phyloP scores from a whole-genome alignment of 1,140 invertebrate species.

The Orius insidiosus region DNA sequence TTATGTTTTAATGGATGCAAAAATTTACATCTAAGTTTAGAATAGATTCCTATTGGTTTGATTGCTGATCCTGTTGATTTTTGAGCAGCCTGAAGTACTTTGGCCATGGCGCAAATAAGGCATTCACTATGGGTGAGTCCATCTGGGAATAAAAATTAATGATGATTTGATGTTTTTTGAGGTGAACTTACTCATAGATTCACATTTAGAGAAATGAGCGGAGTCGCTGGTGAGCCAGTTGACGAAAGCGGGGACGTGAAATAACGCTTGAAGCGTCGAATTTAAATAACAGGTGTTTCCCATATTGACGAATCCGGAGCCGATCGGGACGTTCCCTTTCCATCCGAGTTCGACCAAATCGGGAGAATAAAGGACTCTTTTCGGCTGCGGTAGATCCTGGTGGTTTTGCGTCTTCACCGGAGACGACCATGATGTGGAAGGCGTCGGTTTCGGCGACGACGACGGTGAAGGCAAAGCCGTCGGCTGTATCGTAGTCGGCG shows the following conservation, averaged over 20 bases:
- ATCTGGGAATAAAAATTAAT: constrained; percentile 25
- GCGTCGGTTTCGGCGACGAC: background rate
- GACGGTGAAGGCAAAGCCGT: constrained; percentile 7
- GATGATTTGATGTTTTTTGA: background rate
- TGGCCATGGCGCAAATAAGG: constrained; percentile 68
- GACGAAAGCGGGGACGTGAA: constrained; percentile 72
- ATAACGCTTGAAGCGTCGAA: constrained; percentile 68
- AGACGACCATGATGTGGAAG: constrained; percentile 1
- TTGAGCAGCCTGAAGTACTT: constrained; percentile 50
- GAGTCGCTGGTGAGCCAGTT: constrained; percentile 69
- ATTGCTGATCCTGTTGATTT: constrained; percentile 45
- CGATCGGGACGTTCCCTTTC: constrained; percentile 47
- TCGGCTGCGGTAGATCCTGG: constrained; percentile 48
- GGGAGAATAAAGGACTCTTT: constrained; percentile 52
- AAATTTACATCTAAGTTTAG: constrained; percentile 39
- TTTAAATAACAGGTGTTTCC: constrained; percentile 95
- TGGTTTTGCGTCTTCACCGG: constrained; percentile 19
- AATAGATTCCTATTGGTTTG: constrained; percentile 44
- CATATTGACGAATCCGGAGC: constrained; percentile 80
- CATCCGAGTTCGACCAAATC: constrained; percentile 68
- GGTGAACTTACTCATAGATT: constrained; percentile 30
- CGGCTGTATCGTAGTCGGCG: background rate
- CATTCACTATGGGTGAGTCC: constrained; percentile 36
- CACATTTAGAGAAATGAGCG: constrained; percentile 50
- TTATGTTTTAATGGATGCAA: constrained; percentile 2